Evolutionary conservation across 2,797 vertebrate genomes (phyloP).

Genomic region (Halcyon leucocephala): DNA sequence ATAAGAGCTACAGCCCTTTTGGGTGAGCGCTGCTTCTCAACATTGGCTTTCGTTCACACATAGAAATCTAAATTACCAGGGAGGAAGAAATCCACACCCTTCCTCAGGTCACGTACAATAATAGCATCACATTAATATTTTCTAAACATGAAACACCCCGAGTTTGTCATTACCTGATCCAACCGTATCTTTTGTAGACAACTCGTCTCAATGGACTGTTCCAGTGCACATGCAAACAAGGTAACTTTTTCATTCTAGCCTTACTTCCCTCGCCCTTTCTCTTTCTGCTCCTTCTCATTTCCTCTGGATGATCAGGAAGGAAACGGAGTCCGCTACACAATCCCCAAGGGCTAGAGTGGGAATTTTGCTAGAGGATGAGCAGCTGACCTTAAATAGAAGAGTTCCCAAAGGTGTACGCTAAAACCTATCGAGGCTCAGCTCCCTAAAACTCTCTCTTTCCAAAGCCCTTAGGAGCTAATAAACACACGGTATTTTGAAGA

Average conservation of each 20-base stretch:
- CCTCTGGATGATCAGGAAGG: neutral
- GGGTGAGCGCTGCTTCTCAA: neutral
- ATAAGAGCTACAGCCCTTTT: neutral
- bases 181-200: neutral
- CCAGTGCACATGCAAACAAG: neutral
- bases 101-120: neutral
- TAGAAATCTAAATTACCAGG: neutral
- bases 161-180: neutral
- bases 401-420: neutral
- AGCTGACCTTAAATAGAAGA: neutral
- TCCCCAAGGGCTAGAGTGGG: too few species aligned
- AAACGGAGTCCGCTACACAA: neutral
- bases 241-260: accelerated
- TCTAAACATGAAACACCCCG: neutral
- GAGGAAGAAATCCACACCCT: neutral
- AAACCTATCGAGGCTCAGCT: neutral
- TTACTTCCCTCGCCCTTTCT: neutral
- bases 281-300: neutral
- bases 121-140: neutral
- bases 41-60: neutral
- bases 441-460: neutral
- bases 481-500: neutral
- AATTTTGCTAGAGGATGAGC: neutral
- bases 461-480: neutral
- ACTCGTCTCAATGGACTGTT: neutral